Conservation (phyloP, 92 coral and sea anemone genomes). For the Blastomussa wellsi region DNA sequence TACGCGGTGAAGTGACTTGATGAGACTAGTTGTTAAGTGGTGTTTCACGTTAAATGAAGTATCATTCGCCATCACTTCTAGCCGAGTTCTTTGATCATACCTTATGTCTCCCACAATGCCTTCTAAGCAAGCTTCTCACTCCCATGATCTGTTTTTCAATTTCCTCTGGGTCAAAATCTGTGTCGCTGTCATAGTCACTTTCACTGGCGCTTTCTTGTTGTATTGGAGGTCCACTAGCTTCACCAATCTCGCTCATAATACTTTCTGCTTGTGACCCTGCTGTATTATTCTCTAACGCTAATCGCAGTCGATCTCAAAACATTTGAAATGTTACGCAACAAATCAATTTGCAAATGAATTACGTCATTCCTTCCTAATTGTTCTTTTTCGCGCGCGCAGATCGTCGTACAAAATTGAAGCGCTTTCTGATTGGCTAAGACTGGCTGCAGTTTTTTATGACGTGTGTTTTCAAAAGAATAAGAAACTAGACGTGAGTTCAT, state of each 20-base stretch:
- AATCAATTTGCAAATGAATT: neutral
- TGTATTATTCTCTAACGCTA: neutral
- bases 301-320: neutral
- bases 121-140: constrained; percentile 71
- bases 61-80: neutral
- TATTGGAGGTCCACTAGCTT: neutral
- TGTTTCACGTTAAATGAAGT: too few species aligned
- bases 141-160: constrained; percentile 75
- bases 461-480: too few species aligned
- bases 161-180: constrained; percentile 85
- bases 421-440: too few species aligned
- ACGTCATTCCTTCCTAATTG: neutral
- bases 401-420: neutral
- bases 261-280: neutral
- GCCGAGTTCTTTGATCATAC: constrained; percentile 30
- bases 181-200: constrained; percentile 56
- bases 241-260: constrained; percentile 8
- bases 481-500: too few species aligned
- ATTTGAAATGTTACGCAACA: constrained; percentile 1
- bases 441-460: too few species aligned
- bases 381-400: neutral
- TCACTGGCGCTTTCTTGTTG: constrained; percentile 3
- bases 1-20: too few species aligned
- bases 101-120: constrained; percentile 91
- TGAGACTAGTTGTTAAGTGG: too few species aligned